Conservation (phyloP, 2,888 invertebrate species). For the Parnassius smintheus region DNA sequence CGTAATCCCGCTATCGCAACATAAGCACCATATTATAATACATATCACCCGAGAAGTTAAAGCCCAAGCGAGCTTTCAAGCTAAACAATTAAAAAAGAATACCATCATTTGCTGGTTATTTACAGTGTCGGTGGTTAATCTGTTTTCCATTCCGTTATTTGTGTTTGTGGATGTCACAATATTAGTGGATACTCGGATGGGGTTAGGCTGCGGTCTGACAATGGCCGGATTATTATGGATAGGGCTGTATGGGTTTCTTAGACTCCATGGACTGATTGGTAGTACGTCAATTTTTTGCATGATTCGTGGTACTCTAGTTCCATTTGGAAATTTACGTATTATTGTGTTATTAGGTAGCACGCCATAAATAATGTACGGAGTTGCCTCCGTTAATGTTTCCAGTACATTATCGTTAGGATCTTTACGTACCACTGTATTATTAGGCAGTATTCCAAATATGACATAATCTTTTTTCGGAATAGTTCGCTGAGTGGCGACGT, state of each 20-base stretch:
- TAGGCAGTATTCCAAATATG: slow-evolving; percentile 88
- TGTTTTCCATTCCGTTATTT: slow-evolving; percentile 81
- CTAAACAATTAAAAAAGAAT: slow-evolving; percentile 77
- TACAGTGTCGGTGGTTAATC: slow-evolving; percentile 79
- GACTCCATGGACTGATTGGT: slow-evolving; percentile 82
- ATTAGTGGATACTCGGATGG: slow-evolving; percentile 85
- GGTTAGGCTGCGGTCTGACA: slow-evolving; percentile 80
- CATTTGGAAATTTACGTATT: slow-evolving; percentile 90
- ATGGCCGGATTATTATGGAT: slow-evolving; percentile 81
- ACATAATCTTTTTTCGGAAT: slow-evolving; percentile 85
- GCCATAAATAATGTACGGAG: slow-evolving; percentile 88
- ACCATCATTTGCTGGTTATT: slow-evolving; percentile 79
- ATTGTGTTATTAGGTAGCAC: slow-evolving; percentile 89
- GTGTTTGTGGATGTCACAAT: slow-evolving; percentile 81
- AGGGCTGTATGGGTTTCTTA: slow-evolving; percentile 82
- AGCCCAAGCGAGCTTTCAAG: slow-evolving; percentile 74
- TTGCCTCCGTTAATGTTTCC: slow-evolving; percentile 85
- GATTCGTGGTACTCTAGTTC: slow-evolving; percentile 87
- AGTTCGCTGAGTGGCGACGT: slow-evolving; percentile 44
- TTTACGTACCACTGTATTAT: slow-evolving; percentile 89
- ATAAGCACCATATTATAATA: slow-evolving; percentile 42
- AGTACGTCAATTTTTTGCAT: slow-evolving; percentile 81
- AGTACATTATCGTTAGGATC: slow-evolving; percentile 84
- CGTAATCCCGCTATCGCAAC: slow-evolving; percentile 40
- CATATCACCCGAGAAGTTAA: slow-evolving; percentile 49